Percentiles rank a stretch among this genome's conserved stretches.
These are phyloP conservation scores for Plutella xylostella DNA, from an alignment of 2,888 invertebrate species.

Conservation along the genomic window DNA sequence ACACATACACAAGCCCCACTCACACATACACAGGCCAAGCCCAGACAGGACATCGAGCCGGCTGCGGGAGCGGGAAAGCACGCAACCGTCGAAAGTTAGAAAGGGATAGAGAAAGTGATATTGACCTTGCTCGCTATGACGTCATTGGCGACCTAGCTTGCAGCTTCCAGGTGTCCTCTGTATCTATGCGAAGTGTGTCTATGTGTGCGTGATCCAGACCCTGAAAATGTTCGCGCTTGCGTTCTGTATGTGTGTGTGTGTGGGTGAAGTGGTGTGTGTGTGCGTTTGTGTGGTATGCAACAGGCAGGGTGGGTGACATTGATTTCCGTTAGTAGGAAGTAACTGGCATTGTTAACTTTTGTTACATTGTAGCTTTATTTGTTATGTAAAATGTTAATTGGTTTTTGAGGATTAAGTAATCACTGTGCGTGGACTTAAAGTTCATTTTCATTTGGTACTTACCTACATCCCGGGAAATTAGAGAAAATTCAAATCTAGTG, in stretches of 20 bases:
- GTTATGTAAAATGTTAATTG: neutral
- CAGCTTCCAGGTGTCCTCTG: constrained; percentile 37
- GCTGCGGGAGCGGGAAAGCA: constrained; percentile 28
- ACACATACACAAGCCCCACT: constrained; percentile 16
- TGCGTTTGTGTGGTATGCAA: constrained; percentile 30
- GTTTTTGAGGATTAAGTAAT: neutral
- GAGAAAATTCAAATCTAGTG: no score
- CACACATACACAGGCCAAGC: constrained; percentile 34
- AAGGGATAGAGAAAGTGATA: constrained; percentile 40
- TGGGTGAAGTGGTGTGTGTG: constrained; percentile 16
- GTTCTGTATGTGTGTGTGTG: constrained; percentile 14
- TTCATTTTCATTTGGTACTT: no score
- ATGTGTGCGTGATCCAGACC: constrained; percentile 19
- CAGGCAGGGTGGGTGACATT: constrained; percentile 51
- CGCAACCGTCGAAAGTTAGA: constrained; percentile 22
- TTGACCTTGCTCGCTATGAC: constrained; percentile 68
- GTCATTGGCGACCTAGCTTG: constrained; percentile 72
- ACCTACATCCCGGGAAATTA: no score
- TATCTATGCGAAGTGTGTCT: constrained; percentile 11
- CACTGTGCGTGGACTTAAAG: no score
- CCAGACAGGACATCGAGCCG: constrained; percentile 53
- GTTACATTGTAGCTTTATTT: neutral
- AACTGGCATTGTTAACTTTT: constrained; percentile 33
- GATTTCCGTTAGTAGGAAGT: constrained; percentile 46
- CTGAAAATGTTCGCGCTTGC: constrained; percentile 26